These are phyloP conservation scores for Salticus scenicus DNA, from an alignment of 2,888 invertebrate species.

Conservation along the genomic window DNA sequence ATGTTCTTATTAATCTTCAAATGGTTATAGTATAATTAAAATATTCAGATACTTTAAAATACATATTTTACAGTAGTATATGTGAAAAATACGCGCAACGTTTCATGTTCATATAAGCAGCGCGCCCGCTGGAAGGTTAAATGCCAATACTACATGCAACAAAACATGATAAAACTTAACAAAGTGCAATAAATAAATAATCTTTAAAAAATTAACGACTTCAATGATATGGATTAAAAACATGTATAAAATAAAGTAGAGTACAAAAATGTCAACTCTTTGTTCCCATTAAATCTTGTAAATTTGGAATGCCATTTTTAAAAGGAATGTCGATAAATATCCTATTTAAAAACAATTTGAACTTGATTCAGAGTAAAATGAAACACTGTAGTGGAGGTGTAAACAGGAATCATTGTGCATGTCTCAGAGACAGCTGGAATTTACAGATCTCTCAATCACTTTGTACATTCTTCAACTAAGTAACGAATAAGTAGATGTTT, in stretches of 20 bases:
- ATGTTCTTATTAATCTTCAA: too few species aligned
- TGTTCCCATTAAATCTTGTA: constrained; percentile 3
- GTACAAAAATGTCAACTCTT: not conserved
- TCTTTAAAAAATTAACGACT: too few species aligned
- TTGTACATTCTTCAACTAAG: constrained; percentile 33
- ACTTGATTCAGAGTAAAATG: constrained; percentile 16
- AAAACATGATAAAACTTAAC: too few species aligned
- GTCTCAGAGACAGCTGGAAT: constrained; percentile 53
- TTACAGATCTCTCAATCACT: constrained; percentile 48
- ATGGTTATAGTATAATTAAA: too few species aligned
- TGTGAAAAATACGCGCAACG: too few species aligned
- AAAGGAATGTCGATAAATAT: constrained; percentile 54
- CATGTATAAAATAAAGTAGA: not conserved
- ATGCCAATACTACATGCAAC: too few species aligned
- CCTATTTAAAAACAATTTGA: constrained; percentile 30
- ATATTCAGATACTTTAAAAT: too few species aligned
- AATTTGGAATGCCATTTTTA: constrained; percentile 42
- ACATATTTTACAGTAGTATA: too few species aligned
- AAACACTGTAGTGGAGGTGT: constrained; percentile 14
- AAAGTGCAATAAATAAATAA: too few species aligned
- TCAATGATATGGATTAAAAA: too few species aligned
- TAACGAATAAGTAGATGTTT: constrained; percentile 19
- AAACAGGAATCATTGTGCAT: constrained; percentile 63
- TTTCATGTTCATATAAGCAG: too few species aligned
- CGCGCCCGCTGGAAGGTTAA: too few species aligned